Conservation (phyloP, 2,113 vertebrate genomes). For the Dipodomys ordii region DNA sequence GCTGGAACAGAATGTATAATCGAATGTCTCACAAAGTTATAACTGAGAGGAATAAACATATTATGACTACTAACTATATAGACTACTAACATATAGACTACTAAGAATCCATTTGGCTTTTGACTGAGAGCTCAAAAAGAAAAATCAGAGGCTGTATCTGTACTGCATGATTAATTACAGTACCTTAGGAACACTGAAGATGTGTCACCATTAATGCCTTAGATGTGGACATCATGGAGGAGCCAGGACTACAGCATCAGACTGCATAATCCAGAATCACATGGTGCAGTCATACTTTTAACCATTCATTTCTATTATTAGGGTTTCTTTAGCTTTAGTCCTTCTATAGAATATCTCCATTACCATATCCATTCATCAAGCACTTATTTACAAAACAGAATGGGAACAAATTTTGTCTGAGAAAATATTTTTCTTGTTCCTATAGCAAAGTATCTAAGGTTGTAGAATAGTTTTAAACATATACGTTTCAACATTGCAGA, state of each 20-base stretch:
- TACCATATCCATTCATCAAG: neutral
- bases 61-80: neutral
- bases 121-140: neutral
- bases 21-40: neutral
- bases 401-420: neutral
- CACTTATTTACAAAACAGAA: neutral
- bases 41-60: neutral
- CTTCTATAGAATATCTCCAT: neutral
- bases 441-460: neutral
- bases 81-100: too few species aligned
- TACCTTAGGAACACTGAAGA: neutral
- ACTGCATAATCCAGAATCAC: neutral
- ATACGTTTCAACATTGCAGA: neutral
- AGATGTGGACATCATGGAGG: too few species aligned
- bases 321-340: neutral
- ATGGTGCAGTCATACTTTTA: neutral
- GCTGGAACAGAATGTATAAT: neutral
- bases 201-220: too few species aligned
- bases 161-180: neutral
- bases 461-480: neutral
- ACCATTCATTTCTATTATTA: neutral
- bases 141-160: neutral
- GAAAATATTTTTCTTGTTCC: neutral
- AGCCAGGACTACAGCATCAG: neutral
- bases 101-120: neutral